Conservation (phyloP, 2,888 invertebrate genomes). For the Tenodera sinensis region DNA sequence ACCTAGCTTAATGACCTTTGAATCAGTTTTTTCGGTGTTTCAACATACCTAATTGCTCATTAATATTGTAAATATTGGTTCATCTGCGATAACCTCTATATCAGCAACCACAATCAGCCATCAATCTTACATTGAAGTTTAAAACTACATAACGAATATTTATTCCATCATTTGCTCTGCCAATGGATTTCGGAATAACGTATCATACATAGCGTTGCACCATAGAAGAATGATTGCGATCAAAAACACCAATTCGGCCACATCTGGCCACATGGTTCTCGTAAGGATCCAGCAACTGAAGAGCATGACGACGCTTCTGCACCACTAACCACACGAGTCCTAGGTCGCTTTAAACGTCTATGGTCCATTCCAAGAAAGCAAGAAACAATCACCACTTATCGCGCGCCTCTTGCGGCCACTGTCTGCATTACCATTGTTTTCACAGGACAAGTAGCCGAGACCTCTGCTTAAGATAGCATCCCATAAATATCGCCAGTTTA, state of each 20-base stretch:
- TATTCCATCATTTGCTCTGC: background rate
- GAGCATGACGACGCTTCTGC: background rate
- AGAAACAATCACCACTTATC: background rate
- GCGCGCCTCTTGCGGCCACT: background rate
- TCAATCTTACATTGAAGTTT: no score
- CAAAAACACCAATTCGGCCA: background rate
- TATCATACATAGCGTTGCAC: background rate
- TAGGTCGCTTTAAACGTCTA: background rate
- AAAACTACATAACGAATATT: no score
- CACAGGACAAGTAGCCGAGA: background rate
- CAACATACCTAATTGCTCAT: no score
- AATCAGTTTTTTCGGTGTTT: no score
- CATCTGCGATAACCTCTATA: no score
- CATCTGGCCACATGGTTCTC: background rate
- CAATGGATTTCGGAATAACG: background rate
- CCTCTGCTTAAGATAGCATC: background rate
- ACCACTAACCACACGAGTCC: background rate
- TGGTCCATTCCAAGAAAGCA: background rate
- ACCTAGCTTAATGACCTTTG: no score
- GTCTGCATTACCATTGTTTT: background rate
- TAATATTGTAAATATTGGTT: no score
- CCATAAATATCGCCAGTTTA: background rate
- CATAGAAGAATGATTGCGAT: background rate
- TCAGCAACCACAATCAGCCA: no score
- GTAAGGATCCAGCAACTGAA: background rate